Conservation (phyloP, 2,888 invertebrate species). For the Hydraecia micacea region DNA sequence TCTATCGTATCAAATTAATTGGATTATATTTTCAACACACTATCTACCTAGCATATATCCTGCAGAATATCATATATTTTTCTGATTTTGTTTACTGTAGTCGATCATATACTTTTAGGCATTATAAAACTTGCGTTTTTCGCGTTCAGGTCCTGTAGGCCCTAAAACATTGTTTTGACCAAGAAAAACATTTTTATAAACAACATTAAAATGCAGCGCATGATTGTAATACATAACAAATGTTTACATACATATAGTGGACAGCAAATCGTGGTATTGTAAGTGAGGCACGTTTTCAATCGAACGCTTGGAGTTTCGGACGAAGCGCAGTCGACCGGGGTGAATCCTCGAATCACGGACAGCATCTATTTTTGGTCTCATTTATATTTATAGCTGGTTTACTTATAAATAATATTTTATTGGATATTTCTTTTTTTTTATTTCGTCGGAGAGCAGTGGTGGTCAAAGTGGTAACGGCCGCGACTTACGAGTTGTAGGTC, state of each 20-base stretch:
- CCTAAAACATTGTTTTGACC: neutral
- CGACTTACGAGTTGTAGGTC: too few species aligned
- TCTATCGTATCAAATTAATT: too few species aligned
- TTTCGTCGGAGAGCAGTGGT: too few species aligned
- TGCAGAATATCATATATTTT: too few species aligned
- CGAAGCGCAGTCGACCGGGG: slow-evolving; percentile 57
- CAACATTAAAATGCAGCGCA: slow-evolving; percentile 39
- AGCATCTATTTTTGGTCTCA: slow-evolving; percentile 35
- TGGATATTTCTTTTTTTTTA: neutral
- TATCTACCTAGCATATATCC: too few species aligned
- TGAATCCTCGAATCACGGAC: slow-evolving; percentile 60
- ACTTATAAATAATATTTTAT: neutral
- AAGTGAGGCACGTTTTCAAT: slow-evolving; percentile 82
- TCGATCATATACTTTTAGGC: too few species aligned
- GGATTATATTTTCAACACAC: too few species aligned
- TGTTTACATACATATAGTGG: slow-evolving; percentile 34
- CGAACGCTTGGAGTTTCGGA: slow-evolving; percentile 71
- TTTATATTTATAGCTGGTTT: slow-evolving; percentile 32
- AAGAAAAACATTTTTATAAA: neutral
- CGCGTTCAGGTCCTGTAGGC: too few species aligned
- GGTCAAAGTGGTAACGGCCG: too few species aligned
- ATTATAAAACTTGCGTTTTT: too few species aligned
- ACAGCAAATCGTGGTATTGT: slow-evolving; percentile 66
- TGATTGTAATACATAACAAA: slow-evolving; percentile 24
- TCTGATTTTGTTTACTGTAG: too few species aligned